These are phyloP conservation scores for Leptinotarsa defecta DNA, from an alignment of 1,140 invertebrate species.

Conservation along the genomic window DNA sequence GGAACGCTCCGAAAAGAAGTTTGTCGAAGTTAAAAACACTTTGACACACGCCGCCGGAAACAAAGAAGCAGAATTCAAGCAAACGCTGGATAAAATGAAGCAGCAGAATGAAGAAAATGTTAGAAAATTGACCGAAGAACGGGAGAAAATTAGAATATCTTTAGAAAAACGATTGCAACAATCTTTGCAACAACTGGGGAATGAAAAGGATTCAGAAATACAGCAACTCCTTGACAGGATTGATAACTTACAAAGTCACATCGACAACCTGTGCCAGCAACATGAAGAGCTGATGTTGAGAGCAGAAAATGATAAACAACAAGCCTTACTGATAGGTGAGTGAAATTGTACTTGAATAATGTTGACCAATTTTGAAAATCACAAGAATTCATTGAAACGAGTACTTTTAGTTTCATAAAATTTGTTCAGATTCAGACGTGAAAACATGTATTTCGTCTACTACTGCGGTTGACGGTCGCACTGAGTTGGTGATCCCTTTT, in stretches of 20 bases:
- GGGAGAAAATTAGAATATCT: slow-evolving; percentile 71
- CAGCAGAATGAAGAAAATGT: slow-evolving; percentile 73
- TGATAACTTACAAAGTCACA: slow-evolving; percentile 72
- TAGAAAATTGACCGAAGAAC: slow-evolving; percentile 78
- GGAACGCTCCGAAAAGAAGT: slow-evolving; percentile 73
- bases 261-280: slow-evolving; percentile 79
- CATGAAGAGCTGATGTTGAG: slow-evolving; percentile 81
- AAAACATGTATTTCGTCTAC: too few relatives aligned
- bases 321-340: slow-evolving; percentile 79
- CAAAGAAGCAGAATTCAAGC: slow-evolving; percentile 77
- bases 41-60: slow-evolving; percentile 72
- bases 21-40: slow-evolving; percentile 73
- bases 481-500: too few relatives aligned
- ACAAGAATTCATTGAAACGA: too few relatives aligned
- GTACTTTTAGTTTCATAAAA: too few relatives aligned
- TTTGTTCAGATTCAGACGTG: too few relatives aligned
- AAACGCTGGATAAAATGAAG: slow-evolving; percentile 72
- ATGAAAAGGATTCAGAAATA: slow-evolving; percentile 77
- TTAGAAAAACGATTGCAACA: slow-evolving; percentile 78
- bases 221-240: slow-evolving; percentile 73
- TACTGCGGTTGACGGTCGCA: too few relatives aligned
- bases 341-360: neutral
- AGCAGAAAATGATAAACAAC: slow-evolving; percentile 87
- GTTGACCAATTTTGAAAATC: too few relatives aligned
- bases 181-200: slow-evolving; percentile 69